phyloP scores from a whole-genome alignment of 2,797 vertebrate species.

The Sebastolobus altivelis region DNA sequence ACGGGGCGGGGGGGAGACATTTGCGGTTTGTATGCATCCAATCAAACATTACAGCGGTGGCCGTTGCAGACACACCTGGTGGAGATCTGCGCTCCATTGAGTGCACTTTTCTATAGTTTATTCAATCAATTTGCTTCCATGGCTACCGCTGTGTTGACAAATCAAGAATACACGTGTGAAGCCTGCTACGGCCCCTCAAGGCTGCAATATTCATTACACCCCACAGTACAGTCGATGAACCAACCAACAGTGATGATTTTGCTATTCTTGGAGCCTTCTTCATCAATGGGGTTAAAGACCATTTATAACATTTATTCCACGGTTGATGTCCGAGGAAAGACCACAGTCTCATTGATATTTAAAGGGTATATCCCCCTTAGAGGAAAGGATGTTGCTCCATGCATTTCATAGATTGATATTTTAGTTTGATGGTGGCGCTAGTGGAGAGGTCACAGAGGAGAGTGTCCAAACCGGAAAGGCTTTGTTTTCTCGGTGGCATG shows the following conservation, averaged over 20 bases:
- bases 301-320: background rate
- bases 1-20: background rate
- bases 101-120: background rate
- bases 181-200: background rate
- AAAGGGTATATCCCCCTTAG: background rate
- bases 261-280: slow-evolving; percentile 1
- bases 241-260: background rate
- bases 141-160: background rate
- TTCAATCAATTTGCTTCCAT: background rate
- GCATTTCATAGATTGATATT: background rate
- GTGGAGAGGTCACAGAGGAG: background rate
- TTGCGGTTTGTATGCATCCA: background rate
- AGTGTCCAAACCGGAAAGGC: background rate
- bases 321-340: background rate
- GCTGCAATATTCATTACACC: background rate
- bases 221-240: background rate
- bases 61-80: background rate
- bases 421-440: background rate
- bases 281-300: background rate
- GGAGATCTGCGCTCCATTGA: background rate
- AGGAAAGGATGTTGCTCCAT: background rate
- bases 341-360: background rate
- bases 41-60: background rate
- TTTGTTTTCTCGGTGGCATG: background rate
- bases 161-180: background rate